Percentiles rank a stretch among this genome's conserved stretches.
Conservation (phyloP, 2,113 vertebrate species). For the Australoheros scitulus region DNA sequence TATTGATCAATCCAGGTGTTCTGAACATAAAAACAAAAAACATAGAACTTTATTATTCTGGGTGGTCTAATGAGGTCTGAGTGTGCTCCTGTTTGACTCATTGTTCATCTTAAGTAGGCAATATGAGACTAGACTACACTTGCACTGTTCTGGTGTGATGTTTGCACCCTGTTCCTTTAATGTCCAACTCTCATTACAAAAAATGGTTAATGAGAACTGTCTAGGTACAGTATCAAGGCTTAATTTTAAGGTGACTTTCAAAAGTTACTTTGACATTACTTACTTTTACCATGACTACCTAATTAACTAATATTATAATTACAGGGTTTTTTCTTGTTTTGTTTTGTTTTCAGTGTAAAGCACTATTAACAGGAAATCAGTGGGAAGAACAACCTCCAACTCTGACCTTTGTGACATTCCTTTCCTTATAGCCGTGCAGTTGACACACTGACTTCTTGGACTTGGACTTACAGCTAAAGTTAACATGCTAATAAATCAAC, state of each 20-base stretch:
- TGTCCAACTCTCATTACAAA: not conserved
- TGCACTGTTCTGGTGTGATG: not conserved
- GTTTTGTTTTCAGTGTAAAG: slow-evolving; percentile 25
- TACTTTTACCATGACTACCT: slow-evolving; percentile 32
- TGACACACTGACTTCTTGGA: slow-evolving; percentile 20
- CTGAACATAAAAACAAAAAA: not conserved
- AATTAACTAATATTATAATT: slow-evolving; percentile 39
- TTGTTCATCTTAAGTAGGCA: not conserved
- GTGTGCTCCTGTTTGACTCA: not conserved
- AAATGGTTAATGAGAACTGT: not conserved
- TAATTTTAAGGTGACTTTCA: slow-evolving; percentile 8
- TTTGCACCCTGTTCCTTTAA: not conserved
- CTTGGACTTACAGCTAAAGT: slow-evolving; percentile 28
- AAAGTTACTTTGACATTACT: slow-evolving; percentile 49
- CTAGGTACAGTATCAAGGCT: too few species aligned
- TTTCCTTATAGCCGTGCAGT: not conserved
- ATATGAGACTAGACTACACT: not conserved
- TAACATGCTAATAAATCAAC: slow-evolving; percentile 36
- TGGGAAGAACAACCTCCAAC: slow-evolving; percentile 47
- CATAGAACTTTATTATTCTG: not conserved
- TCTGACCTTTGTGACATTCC: slow-evolving; percentile 45
- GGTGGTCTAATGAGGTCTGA: not conserved
- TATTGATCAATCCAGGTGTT: not conserved
- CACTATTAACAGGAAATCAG: slow-evolving; percentile 39
- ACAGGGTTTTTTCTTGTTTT: slow-evolving; percentile 41